Percentiles rank a stretch among this genome's conserved stretches.
phyloP scores from a whole-genome alignment of 2,113 vertebrate genomes.

The Ciconia boyciana region DNA sequence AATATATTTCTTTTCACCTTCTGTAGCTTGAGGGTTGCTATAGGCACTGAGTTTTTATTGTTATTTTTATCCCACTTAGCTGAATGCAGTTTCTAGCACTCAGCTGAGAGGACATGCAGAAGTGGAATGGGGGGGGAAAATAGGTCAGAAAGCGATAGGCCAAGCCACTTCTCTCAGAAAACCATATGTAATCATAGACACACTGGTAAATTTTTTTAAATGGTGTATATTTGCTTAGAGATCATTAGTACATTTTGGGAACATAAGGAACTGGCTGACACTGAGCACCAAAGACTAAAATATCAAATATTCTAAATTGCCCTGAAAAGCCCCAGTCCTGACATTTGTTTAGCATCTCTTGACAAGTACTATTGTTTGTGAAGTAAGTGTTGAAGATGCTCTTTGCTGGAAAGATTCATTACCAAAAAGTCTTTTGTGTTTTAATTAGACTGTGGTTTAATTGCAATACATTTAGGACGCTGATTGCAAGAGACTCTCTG shows the following conservation, averaged over 20 bases:
- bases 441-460: constrained; percentile 23
- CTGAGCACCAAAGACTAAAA: background rate
- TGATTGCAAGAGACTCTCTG: background rate
- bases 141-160: constrained; percentile 10
- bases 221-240: background rate
- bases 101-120: background rate
- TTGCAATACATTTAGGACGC: background rate
- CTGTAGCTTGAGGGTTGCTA: constrained; percentile 34
- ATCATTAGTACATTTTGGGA: background rate
- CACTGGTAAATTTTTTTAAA: background rate
- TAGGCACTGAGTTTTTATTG: constrained; percentile 44
- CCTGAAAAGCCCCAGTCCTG: background rate
- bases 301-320: background rate
- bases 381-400: constrained; percentile 5
- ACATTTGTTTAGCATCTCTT: background rate
- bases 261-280: background rate
- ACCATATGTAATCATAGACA: background rate
- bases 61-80: constrained; percentile 43
- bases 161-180: background rate
- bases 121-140: background rate
- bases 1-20: constrained; percentile 40
- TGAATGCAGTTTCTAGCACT: background rate
- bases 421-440: constrained; percentile 27
- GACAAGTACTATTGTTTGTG: background rate
- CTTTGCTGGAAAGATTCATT: background rate